Base-by-base conservation (phyloP, 1,140 invertebrate genomes). In the Mamestra configurata region DNA sequence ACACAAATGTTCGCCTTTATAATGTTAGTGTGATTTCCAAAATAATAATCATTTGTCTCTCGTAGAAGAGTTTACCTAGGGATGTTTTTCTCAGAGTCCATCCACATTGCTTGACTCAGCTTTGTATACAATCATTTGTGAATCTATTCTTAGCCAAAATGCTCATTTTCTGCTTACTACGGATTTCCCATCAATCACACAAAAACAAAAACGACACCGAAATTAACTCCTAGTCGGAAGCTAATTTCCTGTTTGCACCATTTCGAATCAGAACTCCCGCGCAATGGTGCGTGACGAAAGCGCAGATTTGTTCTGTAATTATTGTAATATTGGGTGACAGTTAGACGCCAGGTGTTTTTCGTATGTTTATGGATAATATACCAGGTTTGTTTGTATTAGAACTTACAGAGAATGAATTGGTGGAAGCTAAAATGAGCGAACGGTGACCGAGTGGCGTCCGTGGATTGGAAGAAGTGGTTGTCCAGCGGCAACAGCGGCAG, bases 261-360 rank as follows among this genome's bases (percentile, higher is more conserved):
- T 70, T 72, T 61, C 53, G 40, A 81, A 83, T 81, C 64, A 68
- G 35, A 20, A 40, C 68, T 43, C 55, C 49, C 18, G 51, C 49
- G 66, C 66, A 82, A 81, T 85, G 78, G 57, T 11, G 82, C 82
- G 81, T 79, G 70, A 66, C 84, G 59, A 82, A 84, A 78, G 79
- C 80, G 51, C 82, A 79, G 81, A 81, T 84, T 85, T 84, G 80
- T 81, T 80, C 64, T 37, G 53, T 83, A 82, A 82, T 84, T 84
- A 82, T 81, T 71, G 72, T 80, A 82, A 82, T 84, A 80, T 77
- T 37, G 57, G 71, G 22, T 77, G 79, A 81, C 83, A 76, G 80
- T 79, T 80, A 79, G 46, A 27, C 51, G n/a, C 49, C 81, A 77
- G 71, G 59, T 79, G 72, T 20, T 22, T n/a, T 77, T 37, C 35